Percentiles rank a stretch among this genome's conserved stretches.
Evolutionary conservation across 2,888 invertebrate species (phyloP).

Genomic region (Pandemis cinnamomeana): DNA sequence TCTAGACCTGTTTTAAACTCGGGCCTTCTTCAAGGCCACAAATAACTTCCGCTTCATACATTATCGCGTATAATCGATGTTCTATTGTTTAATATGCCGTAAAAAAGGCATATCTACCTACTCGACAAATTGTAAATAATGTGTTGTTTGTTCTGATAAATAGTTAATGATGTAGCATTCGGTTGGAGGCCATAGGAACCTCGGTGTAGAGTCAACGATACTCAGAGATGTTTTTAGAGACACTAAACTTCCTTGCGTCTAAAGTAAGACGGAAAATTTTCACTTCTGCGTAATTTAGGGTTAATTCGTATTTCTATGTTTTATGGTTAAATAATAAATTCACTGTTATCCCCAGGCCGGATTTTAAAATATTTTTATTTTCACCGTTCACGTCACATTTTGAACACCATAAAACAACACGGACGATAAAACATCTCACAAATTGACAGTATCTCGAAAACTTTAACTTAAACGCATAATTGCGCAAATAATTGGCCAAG

Average conservation of each 20-base stretch:
- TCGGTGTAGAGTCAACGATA: not conserved
- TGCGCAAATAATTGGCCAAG: constrained; percentile 7
- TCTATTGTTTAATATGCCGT: constrained; percentile 37
- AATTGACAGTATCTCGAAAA: constrained; percentile 8
- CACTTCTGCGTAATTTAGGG: no score
- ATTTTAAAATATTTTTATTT: not conserved
- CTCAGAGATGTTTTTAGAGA: not conserved
- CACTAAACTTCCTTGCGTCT: not conserved
- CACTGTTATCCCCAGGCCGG: no score
- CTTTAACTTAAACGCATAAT: not conserved
- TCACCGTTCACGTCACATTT: not conserved
- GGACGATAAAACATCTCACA: not conserved
- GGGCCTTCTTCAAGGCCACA: constrained; percentile 35
- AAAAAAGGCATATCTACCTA: constrained; percentile 34
- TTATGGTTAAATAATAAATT: not conserved
- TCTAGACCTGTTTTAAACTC: constrained; percentile 27
- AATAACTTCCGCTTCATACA: constrained; percentile 37
- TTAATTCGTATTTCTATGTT: not conserved
- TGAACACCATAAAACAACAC: not conserved
- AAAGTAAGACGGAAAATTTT: no score
- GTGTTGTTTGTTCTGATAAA: constrained; percentile 28
- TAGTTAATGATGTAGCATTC: constrained; percentile 13
- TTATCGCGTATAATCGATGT: constrained; percentile 36
- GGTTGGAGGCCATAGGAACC: not conserved
- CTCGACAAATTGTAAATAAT: constrained; percentile 23